Evolutionary conservation across 2,888 invertebrate species (phyloP), one percentile per base, ranked within the genome.

Genomic region (Dasysyrphus tricinctus): DNA sequence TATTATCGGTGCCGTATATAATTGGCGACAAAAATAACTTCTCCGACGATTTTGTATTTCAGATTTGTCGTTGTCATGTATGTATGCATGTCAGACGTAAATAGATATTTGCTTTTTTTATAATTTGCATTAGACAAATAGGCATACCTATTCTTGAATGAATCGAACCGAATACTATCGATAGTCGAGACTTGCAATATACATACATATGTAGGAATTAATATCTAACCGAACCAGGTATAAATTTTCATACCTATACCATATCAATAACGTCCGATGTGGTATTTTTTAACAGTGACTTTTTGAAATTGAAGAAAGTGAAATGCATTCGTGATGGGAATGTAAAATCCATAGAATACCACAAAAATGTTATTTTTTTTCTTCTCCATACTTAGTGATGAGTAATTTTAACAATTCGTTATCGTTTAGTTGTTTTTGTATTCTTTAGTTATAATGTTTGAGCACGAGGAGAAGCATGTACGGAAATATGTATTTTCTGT

Each of bases 381-480:
- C 6, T 51, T 51, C 12, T 9, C 3, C 12, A 47, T n/a, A 0
- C 65, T 49, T 5, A 16, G n/a, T 42, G 51, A 29, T 42, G 51
- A 70, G 42, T 70, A 42, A 42, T 29, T 42, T n/a, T n/a, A 19
- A 14, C 19, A 37, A 34, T 5, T 51, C 12, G 37, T 69, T 69
- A 69, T 69, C 67, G 8, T 51, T 69, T 51, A 51, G 14, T 24
- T 29, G 14, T 51, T 54, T 54, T 54, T 14, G 6, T 29, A 16
- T 34, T 49, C 4, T 12, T 34, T 67, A 49, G 34, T 34, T 67
- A n/a, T 29, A 29, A n/a, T 32, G 24, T 6, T 54, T 51, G 34
- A 49, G 5, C 69, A 69, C 69, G 51, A 69, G 37, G 39, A 54
- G 5, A 69, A 69, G 24, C 54, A 39, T 51, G 49, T 69, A 54